Evolutionary conservation across 2,888 invertebrate genomes (phyloP).

Genomic region (Eledone cirrhosa): DNA sequence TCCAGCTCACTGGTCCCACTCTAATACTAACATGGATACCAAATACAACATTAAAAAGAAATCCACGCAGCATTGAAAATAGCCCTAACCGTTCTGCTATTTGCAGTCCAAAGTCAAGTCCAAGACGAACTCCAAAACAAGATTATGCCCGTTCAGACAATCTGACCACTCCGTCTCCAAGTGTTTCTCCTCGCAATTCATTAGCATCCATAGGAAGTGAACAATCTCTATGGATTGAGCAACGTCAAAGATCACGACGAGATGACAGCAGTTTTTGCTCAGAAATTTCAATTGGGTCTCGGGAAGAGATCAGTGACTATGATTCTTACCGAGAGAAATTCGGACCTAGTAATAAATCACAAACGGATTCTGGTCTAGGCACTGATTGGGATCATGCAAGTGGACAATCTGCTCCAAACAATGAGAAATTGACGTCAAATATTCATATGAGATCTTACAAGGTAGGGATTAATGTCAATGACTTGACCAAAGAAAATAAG

Average conservation of each 20-base stretch:
- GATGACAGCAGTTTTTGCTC: conserved; percentile 51
- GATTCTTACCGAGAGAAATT: conserved; percentile 41
- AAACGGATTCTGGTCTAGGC: conserved; percentile 53
- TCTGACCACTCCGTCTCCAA: conserved; percentile 46
- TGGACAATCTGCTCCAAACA: conserved; percentile 47
- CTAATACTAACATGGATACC: conserved; percentile 94
- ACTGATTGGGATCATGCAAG: conserved; percentile 36
- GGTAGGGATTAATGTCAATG: conserved; percentile 56
- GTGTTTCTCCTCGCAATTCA: conserved; percentile 46
- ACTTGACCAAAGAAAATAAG: conserved; percentile 46
- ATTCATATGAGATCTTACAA: conserved; percentile 39
- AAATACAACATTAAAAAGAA: conserved; percentile 86
- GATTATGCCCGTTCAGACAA: conserved; percentile 54
- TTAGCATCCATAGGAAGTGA: conserved; percentile 42
- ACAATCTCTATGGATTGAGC: conserved; percentile 32
- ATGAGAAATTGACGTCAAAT: conserved; percentile 46
- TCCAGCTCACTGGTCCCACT: conserved; percentile 72
- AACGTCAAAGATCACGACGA: conserved; percentile 28
- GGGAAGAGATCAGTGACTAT: conserved; percentile 44
- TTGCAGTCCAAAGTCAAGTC: conserved; percentile 55
- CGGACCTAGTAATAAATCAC: conserved; percentile 48
- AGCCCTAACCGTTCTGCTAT: conserved; percentile 58
- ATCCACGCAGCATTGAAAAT: conserved; percentile 72
- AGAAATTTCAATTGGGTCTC: conserved; percentile 45
- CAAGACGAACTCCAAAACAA: conserved; percentile 53